Percentiles rank a stretch among this genome's conserved stretches.
Evolutionary conservation across 2,888 invertebrate genomes (phyloP).

Genomic region (Chrysolina haemoptera): DNA sequence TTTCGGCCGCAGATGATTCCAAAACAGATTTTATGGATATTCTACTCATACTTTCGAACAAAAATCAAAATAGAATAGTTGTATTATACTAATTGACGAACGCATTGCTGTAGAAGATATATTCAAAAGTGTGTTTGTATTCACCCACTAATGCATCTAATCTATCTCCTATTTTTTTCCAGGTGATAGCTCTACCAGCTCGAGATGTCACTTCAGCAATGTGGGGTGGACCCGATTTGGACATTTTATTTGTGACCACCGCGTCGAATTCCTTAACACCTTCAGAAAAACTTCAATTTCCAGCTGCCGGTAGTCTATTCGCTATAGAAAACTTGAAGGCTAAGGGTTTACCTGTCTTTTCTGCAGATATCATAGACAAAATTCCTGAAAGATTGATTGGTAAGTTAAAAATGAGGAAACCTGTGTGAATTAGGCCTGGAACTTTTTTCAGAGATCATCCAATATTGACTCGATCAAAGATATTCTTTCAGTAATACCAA

Average conservation of each 20-base stretch:
- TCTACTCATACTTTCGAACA: too few species aligned
- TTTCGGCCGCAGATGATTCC: too few species aligned
- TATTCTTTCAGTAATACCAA: background rate
- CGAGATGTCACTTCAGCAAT: conserved; percentile 75
- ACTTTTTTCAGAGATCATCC: too few species aligned
- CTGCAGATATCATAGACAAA: conserved; percentile 60
- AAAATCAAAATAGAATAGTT: too few species aligned
- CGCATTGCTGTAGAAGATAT: too few species aligned
- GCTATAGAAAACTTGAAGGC: conserved; percentile 62
- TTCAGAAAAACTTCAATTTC: conserved; percentile 62
- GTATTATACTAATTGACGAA: too few species aligned
- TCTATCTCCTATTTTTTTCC: too few species aligned
- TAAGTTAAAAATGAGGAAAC: conserved; percentile 10
- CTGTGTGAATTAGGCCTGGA: background rate
- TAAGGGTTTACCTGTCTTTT: conserved; percentile 60
- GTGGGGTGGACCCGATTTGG: conserved; percentile 76
- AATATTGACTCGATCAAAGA: too few species aligned
- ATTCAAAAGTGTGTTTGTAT: too few species aligned
- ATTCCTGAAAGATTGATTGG: conserved; percentile 45
- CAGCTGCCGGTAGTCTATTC: conserved; percentile 71
- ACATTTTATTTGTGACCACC: conserved; percentile 77
- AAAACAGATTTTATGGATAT: too few species aligned
- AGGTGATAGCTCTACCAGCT: conserved; percentile 70
- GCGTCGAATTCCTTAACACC: conserved; percentile 63
- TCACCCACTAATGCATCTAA: too few species aligned